A percentile compares a stretch with the other conserved stretches of the same genome.
phyloP scores from a whole-genome alignment of 2,797 vertebrate species.

The Sus cebifrons region DNA sequence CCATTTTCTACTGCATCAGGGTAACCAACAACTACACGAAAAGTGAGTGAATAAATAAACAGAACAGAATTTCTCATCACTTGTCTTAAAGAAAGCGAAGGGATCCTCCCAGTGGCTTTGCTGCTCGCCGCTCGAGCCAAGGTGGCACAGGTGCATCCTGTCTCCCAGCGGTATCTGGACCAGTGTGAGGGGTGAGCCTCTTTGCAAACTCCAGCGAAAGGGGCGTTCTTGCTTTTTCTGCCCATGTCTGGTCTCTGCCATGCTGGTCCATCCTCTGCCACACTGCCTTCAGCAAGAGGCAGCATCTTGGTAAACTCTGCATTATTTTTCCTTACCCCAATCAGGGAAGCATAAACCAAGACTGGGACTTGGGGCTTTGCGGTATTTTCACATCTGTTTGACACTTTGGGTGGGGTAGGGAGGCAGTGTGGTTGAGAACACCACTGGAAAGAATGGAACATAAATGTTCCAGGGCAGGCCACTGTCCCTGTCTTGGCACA shows the following conservation, averaged over 20 bases:
- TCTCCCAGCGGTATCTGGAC: not conserved
- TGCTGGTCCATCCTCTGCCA: not conserved
- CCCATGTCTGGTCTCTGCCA: not conserved
- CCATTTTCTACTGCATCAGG: not conserved
- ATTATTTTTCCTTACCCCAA: constrained; percentile 29
- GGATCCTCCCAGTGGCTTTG: not conserved
- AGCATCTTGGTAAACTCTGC: constrained; percentile 59
- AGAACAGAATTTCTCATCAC: not conserved
- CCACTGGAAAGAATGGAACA: constrained; percentile 54
- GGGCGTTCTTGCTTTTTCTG: not conserved
- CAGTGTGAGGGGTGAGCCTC: not conserved
- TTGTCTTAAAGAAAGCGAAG: not conserved
- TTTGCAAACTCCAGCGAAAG: not conserved
- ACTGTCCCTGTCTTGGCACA: constrained; percentile 56
- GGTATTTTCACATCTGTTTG: constrained; percentile 81
- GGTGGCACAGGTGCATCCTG: not conserved
- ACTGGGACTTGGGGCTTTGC: constrained; percentile 47
- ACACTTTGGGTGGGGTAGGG: constrained; percentile 75
- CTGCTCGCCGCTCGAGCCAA: not conserved
- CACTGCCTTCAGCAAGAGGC: constrained; percentile 47
- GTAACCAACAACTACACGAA: not conserved
- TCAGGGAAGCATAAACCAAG: constrained; percentile 68
- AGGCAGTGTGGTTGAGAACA: constrained; percentile 65
- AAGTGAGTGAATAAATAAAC: not conserved
- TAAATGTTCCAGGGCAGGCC: constrained; percentile 64